Conservation (phyloP, 1,140 invertebrate genomes). For the Goniozus legneri region DNA sequence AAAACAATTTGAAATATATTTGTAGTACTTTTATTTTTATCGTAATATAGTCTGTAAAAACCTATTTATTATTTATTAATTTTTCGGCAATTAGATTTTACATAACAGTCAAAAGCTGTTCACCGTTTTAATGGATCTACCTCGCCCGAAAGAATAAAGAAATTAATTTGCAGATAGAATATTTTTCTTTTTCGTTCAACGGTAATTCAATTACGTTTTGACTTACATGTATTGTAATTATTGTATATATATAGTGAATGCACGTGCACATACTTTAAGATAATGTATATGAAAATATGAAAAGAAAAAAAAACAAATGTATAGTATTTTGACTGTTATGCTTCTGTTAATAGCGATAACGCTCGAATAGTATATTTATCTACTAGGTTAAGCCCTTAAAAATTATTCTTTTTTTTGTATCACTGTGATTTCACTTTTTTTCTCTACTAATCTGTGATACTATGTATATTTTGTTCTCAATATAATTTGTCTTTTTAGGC, state of each 20-base stretch:
- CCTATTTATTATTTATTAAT: slow-evolving; percentile 16
- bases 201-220: slow-evolving; percentile 3
- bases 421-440: slow-evolving; percentile 31
- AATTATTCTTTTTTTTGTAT: slow-evolving; percentile 21
- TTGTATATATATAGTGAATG: background rate
- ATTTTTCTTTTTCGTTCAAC: slow-evolving; percentile 8
- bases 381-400: slow-evolving; percentile 27
- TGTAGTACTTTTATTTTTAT: slow-evolving; percentile 16
- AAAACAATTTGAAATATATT: slow-evolving; percentile 13
- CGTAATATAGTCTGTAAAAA: slow-evolving; percentile 7
- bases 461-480: slow-evolving; percentile 30
- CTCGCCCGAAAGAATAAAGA: background rate
- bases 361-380: slow-evolving; percentile 19
- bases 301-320: slow-evolving; percentile 1
- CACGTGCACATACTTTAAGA: background rate
- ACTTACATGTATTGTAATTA: slow-evolving; percentile 7
- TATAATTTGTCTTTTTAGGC: no score
- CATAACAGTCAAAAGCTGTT: slow-evolving; percentile 30
- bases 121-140: background rate
- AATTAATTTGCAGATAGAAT: background rate
- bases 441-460: slow-evolving; percentile 32
- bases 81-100: slow-evolving; percentile 18
- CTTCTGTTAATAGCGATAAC: slow-evolving; percentile 23
- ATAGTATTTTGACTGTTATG: slow-evolving; percentile 30
- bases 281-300: background rate